phyloP scores from a whole-genome alignment of 2,888 invertebrate species.

The Amiota minor region DNA sequence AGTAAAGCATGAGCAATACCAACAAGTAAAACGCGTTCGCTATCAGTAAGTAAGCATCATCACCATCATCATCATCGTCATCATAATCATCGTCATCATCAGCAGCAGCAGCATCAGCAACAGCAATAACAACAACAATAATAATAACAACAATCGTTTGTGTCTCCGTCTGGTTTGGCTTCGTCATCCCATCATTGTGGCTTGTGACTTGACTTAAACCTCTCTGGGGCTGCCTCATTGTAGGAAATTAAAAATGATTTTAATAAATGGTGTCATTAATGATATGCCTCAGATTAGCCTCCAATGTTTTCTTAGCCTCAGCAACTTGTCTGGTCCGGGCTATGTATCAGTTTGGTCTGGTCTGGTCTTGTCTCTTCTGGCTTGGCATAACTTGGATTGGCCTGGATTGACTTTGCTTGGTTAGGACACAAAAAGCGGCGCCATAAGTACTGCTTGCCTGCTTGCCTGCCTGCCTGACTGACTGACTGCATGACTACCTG shows the following conservation, averaged over 20 bases:
- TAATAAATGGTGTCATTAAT: slow-evolving; percentile 14
- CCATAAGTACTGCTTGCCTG: neutral
- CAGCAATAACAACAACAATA: slow-evolving; percentile 32
- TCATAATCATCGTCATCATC: slow-evolving; percentile 21
- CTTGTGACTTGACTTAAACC: neutral
- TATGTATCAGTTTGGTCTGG: too few species aligned
- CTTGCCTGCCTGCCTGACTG: too few species aligned
- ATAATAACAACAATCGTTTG: neutral
- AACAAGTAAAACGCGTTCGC: neutral
- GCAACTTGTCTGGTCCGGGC: too few species aligned
- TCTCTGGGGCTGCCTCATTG: neutral
- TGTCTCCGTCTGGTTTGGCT: neutral
- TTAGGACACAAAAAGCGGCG: neutral
- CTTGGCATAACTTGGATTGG: too few species aligned
- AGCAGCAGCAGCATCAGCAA: slow-evolving; percentile 26
- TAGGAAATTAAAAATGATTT: slow-evolving; percentile 14
- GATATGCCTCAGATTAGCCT: neutral
- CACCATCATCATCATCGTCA: slow-evolving; percentile 41
- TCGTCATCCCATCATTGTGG: neutral
- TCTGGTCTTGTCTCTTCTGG: too few species aligned
- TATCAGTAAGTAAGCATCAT: neutral
- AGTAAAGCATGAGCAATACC: slow-evolving; percentile 33
- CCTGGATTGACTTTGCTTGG: too few species aligned
- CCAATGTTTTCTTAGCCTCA: neutral
- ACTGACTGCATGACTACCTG: neutral